Percentiles rank a stretch among this genome's conserved stretches.
Evolutionary conservation across 2,888 invertebrate genomes (phyloP).

Genomic region (Asteroscopus sphinx): DNA sequence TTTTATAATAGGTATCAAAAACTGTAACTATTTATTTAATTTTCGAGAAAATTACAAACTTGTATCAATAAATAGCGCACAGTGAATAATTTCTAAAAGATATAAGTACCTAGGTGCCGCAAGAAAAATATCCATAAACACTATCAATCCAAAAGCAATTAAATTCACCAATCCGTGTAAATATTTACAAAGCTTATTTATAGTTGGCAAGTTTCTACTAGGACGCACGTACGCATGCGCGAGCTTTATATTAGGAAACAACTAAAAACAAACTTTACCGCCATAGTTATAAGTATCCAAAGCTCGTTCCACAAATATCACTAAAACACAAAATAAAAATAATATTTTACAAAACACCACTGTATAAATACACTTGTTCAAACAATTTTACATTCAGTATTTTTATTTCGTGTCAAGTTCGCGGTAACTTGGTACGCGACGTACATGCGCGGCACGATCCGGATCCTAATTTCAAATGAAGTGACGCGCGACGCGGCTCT

Average conservation of each 20-base stretch:
- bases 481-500: constrained; percentile 40
- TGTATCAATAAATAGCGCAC: too few relatives aligned
- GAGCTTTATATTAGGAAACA: constrained; percentile 41
- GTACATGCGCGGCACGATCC: constrained; percentile 42
- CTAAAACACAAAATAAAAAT: constrained; percentile 15
- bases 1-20: too few relatives aligned
- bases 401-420: constrained; percentile 10
- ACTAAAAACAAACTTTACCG: constrained; percentile 45
- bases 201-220: background rate
- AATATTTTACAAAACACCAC: constrained; percentile 9
- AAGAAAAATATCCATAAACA: background rate
- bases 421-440: constrained; percentile 33
- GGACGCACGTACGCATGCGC: constrained; percentile 10
- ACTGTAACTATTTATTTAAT: too few relatives aligned
- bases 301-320: constrained; percentile 28
- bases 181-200: constrained; percentile 20
- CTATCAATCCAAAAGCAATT: background rate
- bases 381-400: constrained; percentile 17
- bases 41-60: too few relatives aligned
- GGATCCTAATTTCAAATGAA: constrained; percentile 53
- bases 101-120: too few relatives aligned
- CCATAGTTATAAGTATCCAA: constrained; percentile 31
- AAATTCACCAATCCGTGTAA: constrained; percentile 1
- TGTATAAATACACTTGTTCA: constrained; percentile 31
- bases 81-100: too few relatives aligned